Evolutionary conservation across 2,888 invertebrate genomes (phyloP).

Genomic region (Pomacea canaliculata): DNA sequence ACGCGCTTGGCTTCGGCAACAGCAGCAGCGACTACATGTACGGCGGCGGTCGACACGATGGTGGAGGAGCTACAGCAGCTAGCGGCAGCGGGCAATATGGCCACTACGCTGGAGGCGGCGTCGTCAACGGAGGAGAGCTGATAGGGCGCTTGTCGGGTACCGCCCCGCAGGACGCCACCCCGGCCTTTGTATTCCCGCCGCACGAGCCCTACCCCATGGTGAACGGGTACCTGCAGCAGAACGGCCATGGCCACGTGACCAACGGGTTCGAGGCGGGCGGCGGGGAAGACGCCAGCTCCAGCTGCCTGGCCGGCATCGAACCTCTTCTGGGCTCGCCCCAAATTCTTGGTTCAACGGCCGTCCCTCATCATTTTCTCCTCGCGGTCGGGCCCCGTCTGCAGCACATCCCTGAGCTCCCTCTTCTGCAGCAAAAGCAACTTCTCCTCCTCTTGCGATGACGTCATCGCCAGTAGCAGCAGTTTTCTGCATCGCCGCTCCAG

Average conservation of each 20-base stretch:
- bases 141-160: neutral
- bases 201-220: neutral
- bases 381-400: neutral
- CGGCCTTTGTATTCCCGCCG: neutral
- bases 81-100: neutral
- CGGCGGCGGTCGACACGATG: neutral
- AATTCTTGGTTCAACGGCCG: neutral
- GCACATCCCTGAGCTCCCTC: neutral
- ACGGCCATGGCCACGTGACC: neutral
- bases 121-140: neutral
- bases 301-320: neutral
- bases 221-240: constrained; percentile 4
- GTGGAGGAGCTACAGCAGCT: neutral
- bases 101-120: neutral
- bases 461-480: neutral
- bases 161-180: neutral
- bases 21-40: neutral
- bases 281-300: neutral
- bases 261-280: neutral
- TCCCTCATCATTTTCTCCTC: neutral
- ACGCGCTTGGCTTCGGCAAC: constrained; percentile 1
- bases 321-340: neutral
- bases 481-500: constrained; percentile 45
- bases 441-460: neutral
- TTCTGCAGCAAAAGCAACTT: neutral